Evolutionary conservation across 2,113 vertebrate species (phyloP).

Genomic region (Sorex araneus): DNA sequence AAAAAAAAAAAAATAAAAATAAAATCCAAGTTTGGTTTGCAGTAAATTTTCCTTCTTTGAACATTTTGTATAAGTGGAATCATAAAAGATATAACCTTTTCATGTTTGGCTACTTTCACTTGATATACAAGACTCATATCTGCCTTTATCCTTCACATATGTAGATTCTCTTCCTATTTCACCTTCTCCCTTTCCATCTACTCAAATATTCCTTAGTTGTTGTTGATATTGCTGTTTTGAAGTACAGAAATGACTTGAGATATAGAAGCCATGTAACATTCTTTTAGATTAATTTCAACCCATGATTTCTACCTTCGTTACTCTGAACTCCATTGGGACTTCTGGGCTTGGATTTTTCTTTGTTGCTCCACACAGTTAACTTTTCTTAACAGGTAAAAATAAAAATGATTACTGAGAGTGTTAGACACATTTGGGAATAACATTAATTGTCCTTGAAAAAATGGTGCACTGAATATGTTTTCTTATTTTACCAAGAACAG

Average conservation of each 20-base stretch:
- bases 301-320: not conserved
- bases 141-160: not conserved
- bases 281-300: not conserved
- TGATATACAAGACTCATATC: not conserved
- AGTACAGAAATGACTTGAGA: not conserved
- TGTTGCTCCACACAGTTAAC: not conserved
- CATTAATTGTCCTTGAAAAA: slow-evolving; percentile 18
- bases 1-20: no score
- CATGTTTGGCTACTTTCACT: not conserved
- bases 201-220: not conserved
- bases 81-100: not conserved
- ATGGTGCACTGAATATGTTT: not conserved
- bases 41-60: not conserved
- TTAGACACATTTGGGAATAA: slow-evolving; percentile 41
- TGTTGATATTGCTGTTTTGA: not conserved
- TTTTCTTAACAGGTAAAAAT: slow-evolving; percentile 39
- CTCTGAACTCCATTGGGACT: not conserved
- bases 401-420: slow-evolving; percentile 36
- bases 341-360: slow-evolving; percentile 1
- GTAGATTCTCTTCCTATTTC: not conserved
- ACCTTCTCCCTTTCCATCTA: not conserved
- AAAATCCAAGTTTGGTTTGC: not conserved
- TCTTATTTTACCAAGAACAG: slow-evolving; percentile 1
- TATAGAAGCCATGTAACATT: not conserved
- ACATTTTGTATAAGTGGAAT: not conserved